These are phyloP conservation scores for Panonychus citri DNA, from an alignment of 1,140 invertebrate species.

Conservation along the genomic window DNA sequence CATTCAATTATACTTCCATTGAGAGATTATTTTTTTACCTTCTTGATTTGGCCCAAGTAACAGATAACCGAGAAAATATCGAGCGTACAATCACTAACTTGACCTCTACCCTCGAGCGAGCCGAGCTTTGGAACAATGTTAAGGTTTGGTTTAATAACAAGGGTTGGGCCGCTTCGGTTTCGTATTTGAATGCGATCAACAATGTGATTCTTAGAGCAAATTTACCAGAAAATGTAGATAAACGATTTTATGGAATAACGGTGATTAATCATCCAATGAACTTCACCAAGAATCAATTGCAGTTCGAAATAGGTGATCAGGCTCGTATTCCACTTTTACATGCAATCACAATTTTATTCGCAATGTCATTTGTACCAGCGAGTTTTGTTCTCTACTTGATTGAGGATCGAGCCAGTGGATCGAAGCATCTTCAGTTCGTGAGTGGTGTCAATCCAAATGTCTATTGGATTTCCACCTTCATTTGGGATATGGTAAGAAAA, in stretches of 20 bases:
- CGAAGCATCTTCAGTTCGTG: conserved; percentile 29
- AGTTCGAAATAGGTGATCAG: neutral
- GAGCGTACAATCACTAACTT: neutral
- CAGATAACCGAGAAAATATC: neutral
- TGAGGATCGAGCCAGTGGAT: conserved; percentile 27
- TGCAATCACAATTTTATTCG: conserved; percentile 22
- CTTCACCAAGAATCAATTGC: neutral
- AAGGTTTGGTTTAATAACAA: conserved; percentile 33
- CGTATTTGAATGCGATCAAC: conserved; percentile 28
- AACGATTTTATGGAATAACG: conserved; percentile 22
- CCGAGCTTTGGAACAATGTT: conserved; percentile 11
- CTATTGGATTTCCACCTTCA: conserved; percentile 31
- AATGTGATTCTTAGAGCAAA: conserved; percentile 26
- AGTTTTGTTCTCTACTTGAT: conserved; percentile 31
- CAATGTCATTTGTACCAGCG: conserved; percentile 54
- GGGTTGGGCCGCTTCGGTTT: conserved; percentile 25
- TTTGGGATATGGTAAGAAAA: conserved; percentile 33
- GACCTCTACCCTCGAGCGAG: neutral
- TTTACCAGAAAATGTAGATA: conserved; percentile 14
- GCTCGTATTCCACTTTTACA: neutral
- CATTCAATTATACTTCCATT: conserved; percentile 18
- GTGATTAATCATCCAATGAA: conserved; percentile 37
- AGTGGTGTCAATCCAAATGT: conserved; percentile 27
- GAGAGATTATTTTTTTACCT: conserved; percentile 5
- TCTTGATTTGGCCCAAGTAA: neutral